Conservation (phyloP, 1,140 invertebrate species). For the Nomia melanderi region DNA sequence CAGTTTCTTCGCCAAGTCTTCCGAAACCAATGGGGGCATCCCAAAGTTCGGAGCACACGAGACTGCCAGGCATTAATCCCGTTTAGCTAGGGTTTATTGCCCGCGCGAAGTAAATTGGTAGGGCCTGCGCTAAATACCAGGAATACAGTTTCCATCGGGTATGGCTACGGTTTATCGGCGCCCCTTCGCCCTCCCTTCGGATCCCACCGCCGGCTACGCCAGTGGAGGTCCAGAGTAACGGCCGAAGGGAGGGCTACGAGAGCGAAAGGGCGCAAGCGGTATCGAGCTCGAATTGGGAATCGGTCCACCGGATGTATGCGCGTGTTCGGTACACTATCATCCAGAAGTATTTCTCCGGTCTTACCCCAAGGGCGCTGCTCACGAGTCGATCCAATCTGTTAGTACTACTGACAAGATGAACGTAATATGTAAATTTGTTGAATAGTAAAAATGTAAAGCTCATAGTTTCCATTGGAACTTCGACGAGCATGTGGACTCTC, state of each 20-base stretch:
- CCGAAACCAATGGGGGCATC: not conserved
- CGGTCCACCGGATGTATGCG: slow-evolving; percentile 38
- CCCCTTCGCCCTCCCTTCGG: slow-evolving; percentile 10
- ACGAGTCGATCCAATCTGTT: not conserved
- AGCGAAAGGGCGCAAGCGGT: slow-evolving; percentile 31
- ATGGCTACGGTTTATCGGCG: slow-evolving; percentile 39
- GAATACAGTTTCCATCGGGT: slow-evolving; percentile 66
- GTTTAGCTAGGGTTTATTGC: slow-evolving; percentile 75
- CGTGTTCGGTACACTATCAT: slow-evolving; percentile 1
- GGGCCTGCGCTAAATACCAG: slow-evolving; percentile 69
- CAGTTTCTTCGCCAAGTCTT: slow-evolving; percentile 4
- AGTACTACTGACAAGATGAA: no score
- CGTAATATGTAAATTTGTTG: no score
- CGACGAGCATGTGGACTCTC: no score
- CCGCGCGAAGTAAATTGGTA: slow-evolving; percentile 71
- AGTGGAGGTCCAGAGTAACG: slow-evolving; percentile 11
- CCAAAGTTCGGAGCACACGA: slow-evolving; percentile 42
- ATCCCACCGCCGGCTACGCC: not conserved
- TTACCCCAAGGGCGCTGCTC: not conserved
- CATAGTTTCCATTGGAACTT: no score
- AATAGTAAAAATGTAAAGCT: no score
- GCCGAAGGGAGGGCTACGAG: not conserved
- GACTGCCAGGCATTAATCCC: slow-evolving; percentile 70
- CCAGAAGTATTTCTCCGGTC: not conserved
- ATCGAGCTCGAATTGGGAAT: slow-evolving; percentile 62